Evolutionary conservation across 1,140 invertebrate genomes (phyloP), one percentile per base, ranked within the genome.

Genomic region (Venustaconcha ellipsiformis): DNA sequence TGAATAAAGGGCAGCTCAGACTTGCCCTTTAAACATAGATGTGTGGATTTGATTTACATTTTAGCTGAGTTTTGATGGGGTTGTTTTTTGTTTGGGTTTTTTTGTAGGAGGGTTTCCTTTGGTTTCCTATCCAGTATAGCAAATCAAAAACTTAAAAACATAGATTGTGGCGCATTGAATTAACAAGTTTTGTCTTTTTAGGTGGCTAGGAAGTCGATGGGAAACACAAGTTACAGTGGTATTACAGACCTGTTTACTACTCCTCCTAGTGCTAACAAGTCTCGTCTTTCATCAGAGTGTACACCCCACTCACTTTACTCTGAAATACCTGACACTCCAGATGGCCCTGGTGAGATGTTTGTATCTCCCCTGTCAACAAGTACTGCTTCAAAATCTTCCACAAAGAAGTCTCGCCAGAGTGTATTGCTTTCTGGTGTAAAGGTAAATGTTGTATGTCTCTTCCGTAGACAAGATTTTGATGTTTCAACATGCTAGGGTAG

Each of bases 341-440:
- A 82, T 67, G 83, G 82, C n/a, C 85, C 86, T n/a, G 80, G 80
- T 48, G 79, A 84, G 66, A 88, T 87, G 85, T 76, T 85, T 73
- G 85, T 88, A 1, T 88, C 86, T 6, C 85, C 86, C 57, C 63
- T 87, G 1, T 79, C 78, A 14, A 55, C 65, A 3, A 48, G 18
- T 15, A 48, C 37, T 8, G 11, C 37, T 48, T 48, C 37, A 48
- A 76, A 76, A 20, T 57, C 58, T 20, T 76, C 74, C 8, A 60
- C 67, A 37, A 73, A 73, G 26, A 74, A 74, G 58, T 48, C 30
- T 4, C 67, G 75, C 23, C 60, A 67, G 20, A 77, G 75, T 63
- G 37, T 48, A n/a, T 23, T 37, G 12, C 64, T 77, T 17, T 64
- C 68, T 48, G 75, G 75, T 60, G 70, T 77, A 2, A 71, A 72